Evolutionary conservation across 2,113 vertebrate species (phyloP), one percentile per base, ranked within the genome.

Genomic region (Chauna torquata): DNA sequence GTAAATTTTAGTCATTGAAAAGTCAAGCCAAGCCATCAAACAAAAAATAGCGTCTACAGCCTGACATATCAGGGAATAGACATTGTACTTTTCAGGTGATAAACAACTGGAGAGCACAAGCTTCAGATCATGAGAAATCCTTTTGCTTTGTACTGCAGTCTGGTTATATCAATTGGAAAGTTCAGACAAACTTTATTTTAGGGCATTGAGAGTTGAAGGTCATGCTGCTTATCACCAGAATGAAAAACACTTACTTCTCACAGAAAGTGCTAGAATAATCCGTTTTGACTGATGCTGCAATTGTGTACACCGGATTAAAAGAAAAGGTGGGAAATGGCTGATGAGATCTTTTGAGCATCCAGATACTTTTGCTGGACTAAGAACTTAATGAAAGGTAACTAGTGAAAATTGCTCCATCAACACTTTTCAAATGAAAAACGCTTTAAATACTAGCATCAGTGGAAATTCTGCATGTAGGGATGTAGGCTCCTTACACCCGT

Each of bases 1-100:
- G 81, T 89, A 94, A 95, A 95, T 92, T 94, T 78, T 40, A 94
- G 95, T 80, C 94, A 87, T 89, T 92, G 90, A 79, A 75, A 93
- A 97, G 93, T 88, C 93, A 91, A 80, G 82, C 79, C 62, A 82
- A 88, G 86, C 91, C 85, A 90, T 94, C 83, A 94, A 90, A 91
- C 83, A 94, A 74, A 88, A 94, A 72, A 49, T 57, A 92, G 80
- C 32, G 57, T 30, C 92, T 91, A 16, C n/a, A 82, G 32, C 57
- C 92, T 89, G 91, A 84, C 92, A 76, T 58, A 81, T 91, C 96
- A 87, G 91, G 69, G 88, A 95, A 61, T 0, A 97, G 91, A 85
- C 80, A 79, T 30, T 61, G 92, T 78, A 28, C 83, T 87, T 87
- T 38, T 4, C 86, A 45, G 88, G 89, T 94, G 92, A 97, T 87